Evolutionary conservation across 23 tunicate species (phyloP), one percentile per base, ranked within the genome.

Genomic region (Ciona savignyi): DNA sequence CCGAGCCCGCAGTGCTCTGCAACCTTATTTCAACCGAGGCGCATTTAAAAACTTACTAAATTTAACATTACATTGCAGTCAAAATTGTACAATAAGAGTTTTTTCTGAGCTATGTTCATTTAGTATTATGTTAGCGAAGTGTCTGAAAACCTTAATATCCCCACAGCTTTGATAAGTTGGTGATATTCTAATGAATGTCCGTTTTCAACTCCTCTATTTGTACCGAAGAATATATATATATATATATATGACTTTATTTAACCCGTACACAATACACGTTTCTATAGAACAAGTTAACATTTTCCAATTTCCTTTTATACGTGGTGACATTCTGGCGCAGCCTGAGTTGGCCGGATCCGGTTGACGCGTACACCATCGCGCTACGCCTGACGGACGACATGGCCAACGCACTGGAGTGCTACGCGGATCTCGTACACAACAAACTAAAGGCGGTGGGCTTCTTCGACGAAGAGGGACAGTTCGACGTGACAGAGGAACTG

Each of bases 401-500:
- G 23, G 80, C 87, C 26, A 80, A 72, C 65, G 80, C 87, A 0
- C 78, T 74, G 25, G 97, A 91, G 48, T 75, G 28, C 27, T 91
- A 91, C 83, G 97, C 91, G 4, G 91, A 84, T 30, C 74, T 84
- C 3, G 83, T 91, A 4, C 78, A 85, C 51, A 67, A 60, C 24
- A 91, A 91, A 49, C 77, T 91, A 1, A 80, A 71, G 25, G 72
- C 65, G 60, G 91, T 84, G 32, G 97, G 97, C 0, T 91, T 84
- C 67, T 91, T 84, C 32, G 97, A 91, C 35, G 86, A 81, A 48
- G 97, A 85, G 65, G 97, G 97, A 31, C 97, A 85, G 66, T 91
- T 91, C 51, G 97, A 91, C 70, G 97, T 91, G 72, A 91, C 97
- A 0, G 91, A 91, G 77, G 97, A 85, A 49, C 80, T 91, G 0